phyloP scores from a whole-genome alignment of 2,113 vertebrate genomes.

The Cinclus cinclus region DNA sequence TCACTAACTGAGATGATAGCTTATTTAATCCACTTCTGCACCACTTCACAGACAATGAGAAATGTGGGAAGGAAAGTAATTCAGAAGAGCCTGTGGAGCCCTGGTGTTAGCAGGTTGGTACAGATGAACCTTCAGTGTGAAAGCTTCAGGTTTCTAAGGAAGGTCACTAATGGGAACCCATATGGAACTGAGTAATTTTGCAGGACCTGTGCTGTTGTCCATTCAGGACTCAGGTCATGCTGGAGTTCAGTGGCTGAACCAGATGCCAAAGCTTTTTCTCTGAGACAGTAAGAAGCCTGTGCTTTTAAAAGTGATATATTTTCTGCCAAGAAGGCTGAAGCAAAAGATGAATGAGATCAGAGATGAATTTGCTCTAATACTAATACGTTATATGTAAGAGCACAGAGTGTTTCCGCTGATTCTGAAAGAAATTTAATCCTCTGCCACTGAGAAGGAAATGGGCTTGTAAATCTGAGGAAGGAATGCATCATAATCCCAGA shows the following conservation, averaged over 20 bases:
- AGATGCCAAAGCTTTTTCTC: not conserved
- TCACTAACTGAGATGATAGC: conserved; percentile 4
- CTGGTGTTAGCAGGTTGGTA: fast-evolving
- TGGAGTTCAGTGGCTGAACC: not conserved
- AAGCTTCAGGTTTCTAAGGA: not conserved
- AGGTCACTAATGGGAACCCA: not conserved
- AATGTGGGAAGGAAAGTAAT: conserved; percentile 3
- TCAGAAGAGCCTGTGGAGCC: not conserved
- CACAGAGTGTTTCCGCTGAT: conserved; percentile 41
- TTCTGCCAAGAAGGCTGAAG: not conserved
- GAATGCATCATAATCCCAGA: conserved; percentile 52
- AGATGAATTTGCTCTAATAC: conserved; percentile 47
- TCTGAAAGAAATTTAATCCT: conserved; percentile 59
- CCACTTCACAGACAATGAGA: conserved; percentile 35
- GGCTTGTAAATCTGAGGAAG: conserved; percentile 14
- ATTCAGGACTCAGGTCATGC: not conserved
- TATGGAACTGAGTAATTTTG: not conserved
- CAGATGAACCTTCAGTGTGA: not conserved
- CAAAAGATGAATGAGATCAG: conserved; percentile 54
- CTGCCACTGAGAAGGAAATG: conserved; percentile 59
- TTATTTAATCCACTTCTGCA: conserved; percentile 44
- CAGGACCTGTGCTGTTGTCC: not conserved
- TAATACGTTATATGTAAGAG: conserved; percentile 41
- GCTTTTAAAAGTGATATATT: conserved; percentile 8
- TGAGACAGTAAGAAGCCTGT: not conserved